Evolutionary conservation across 2,797 vertebrate species (phyloP).

Genomic region (Darevskia nairensis): DNA sequence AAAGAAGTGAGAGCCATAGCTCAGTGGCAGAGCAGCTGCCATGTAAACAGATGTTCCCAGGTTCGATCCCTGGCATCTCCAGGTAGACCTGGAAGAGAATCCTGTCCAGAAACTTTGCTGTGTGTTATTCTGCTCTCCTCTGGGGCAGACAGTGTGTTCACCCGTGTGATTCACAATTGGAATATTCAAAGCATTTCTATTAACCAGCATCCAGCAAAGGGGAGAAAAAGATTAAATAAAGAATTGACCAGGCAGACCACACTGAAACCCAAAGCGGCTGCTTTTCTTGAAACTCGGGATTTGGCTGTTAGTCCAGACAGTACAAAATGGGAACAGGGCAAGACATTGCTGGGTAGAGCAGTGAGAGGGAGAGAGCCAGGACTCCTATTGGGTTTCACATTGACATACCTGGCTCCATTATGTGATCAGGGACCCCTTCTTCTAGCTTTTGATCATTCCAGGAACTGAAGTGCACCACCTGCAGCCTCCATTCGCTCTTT

Average conservation of each 20-base stretch:
- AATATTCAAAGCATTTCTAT: conserved; percentile 56
- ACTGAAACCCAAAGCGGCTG: conserved; percentile 64
- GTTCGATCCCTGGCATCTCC: too few relatives aligned
- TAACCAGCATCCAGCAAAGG: conserved; percentile 57
- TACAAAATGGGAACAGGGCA: conserved; percentile 26
- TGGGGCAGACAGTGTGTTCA: accelerated
- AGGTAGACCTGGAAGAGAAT: neutral
- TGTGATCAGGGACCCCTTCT: conserved; percentile 20
- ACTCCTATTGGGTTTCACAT: neutral
- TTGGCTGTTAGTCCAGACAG: conserved; percentile 64
- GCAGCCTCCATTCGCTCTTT: conserved; percentile 28
- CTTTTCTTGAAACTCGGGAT: conserved; percentile 61
- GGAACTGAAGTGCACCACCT: conserved; percentile 13
- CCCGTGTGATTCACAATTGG: neutral
- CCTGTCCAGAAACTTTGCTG: neutral
- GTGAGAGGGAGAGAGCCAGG: neutral
- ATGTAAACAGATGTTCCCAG: too few relatives aligned
- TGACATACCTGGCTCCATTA: conserved; percentile 68
- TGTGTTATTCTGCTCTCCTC: neutral
- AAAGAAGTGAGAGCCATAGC: too few relatives aligned
- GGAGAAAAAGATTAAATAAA: conserved; percentile 1
- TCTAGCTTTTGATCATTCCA: neutral
- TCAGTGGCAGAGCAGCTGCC: too few relatives aligned
- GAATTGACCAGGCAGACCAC: conserved; percentile 51
- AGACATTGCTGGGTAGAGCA: neutral